Base-by-base conservation (phyloP, 2,888 invertebrate genomes). In the Hyposoter didymator region DNA sequence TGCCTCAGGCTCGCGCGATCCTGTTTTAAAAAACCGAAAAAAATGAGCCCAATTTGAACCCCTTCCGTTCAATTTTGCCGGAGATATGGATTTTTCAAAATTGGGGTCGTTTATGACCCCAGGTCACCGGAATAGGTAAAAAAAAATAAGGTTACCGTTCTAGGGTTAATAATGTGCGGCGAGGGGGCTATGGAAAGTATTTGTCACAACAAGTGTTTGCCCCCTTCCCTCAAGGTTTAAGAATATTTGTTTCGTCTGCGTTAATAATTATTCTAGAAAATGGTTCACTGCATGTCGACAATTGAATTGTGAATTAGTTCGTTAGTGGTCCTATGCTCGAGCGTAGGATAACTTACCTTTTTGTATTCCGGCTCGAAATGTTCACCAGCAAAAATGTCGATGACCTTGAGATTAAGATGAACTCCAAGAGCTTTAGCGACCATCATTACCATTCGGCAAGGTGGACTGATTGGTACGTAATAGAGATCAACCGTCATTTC, bases 341-440 rank as follows among this genome's bases (percentile, higher is more conserved):
- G n/a, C n/a, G 0, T n/a, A 52, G 35, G 17, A 28, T 3, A n/a
- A 4, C 4, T 43, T 84, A 97, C 97, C 95, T 96, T 96, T 55
- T 96, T 83, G 92, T 95, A 97, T 84, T 96, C 96, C 0, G 96
- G 96, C 79, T 95, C 95, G 91, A 96, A 92, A 74, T 96, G 96
- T 69, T 96, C 97, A 0, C 96, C 96, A 49, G 94, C 94, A 84
- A 95, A 91, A 0, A 96, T 91, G 90, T 97, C 95, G 5, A 96
- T 93, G 28, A 94, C 92, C 92, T 96, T 97, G 45, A 96, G 93
- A 93, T 96, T 96, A 49, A 96, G 94, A 90, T 95, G 95, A 39
- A 97, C 92, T 86, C 96, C 96, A 32, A 97, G 94, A 22, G 95
- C 95, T 90, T 95, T 95, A 1, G 96, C 96, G 4, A 96, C 94